Conservation (phyloP, 2,888 invertebrate genomes). For the Stenichneumon culpator region DNA sequence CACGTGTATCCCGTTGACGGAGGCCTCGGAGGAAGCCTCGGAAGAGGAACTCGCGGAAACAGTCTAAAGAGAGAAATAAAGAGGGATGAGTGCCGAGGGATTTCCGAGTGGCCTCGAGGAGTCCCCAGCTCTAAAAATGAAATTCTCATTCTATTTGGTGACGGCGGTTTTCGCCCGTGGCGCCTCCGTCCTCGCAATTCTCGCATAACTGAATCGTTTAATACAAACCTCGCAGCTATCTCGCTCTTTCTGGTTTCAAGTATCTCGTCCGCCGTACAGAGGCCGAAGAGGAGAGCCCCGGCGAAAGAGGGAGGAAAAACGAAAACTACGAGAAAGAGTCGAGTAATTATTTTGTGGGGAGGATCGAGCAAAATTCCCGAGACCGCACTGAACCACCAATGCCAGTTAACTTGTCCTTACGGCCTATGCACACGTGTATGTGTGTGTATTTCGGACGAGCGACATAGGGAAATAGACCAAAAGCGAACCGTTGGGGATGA, state of each 20-base stretch:
- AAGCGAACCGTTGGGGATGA: not conserved
- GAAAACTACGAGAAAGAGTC: slow-evolving; percentile 35
- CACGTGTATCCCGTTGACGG: slow-evolving; percentile 6
- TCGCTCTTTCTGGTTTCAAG: slow-evolving; percentile 35
- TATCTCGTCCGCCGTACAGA: not conserved
- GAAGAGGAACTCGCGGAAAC: not conserved
- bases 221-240: slow-evolving; percentile 50
- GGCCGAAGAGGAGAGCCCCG: not conserved
- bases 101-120: slow-evolving; percentile 46
- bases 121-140: slow-evolving; percentile 43
- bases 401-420: slow-evolving; percentile 50
- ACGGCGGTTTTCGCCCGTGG: slow-evolving; percentile 28
- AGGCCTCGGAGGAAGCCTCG: not conserved
- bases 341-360: slow-evolving; percentile 57
- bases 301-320: slow-evolving; percentile 22
- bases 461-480: not conserved
- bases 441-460: not conserved
- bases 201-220: slow-evolving; percentile 63
- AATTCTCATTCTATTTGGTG: slow-evolving; percentile 58
- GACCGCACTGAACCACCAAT: slow-evolving; percentile 22
- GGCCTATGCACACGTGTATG: slow-evolving; percentile 4
- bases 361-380: slow-evolving; percentile 42
- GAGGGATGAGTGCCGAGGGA: slow-evolving; percentile 32
- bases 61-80: slow-evolving; percentile 35
- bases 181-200: slow-evolving; percentile 45